Evolutionary conservation across 2,113 vertebrate genomes (phyloP).

Genomic region (Chaetura pelagica): DNA sequence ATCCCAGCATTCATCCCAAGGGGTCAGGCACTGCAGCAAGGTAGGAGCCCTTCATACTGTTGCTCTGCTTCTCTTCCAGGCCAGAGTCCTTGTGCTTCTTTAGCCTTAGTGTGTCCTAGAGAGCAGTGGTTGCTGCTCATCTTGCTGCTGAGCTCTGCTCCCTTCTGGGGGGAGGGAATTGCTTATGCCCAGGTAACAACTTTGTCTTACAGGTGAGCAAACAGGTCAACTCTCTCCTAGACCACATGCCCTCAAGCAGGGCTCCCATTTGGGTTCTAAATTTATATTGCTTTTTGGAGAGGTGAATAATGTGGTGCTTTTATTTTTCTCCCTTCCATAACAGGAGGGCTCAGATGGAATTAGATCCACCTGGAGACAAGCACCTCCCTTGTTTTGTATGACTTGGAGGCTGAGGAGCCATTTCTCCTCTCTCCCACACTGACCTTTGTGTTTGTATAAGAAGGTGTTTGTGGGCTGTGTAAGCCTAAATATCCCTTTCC

Average conservation of each 20-base stretch:
- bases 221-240: not conserved
- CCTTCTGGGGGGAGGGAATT: conserved; percentile 3
- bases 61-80: conserved; percentile 41
- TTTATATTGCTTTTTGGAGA: not conserved
- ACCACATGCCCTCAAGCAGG: not conserved
- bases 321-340: not conserved
- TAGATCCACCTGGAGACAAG: not conserved
- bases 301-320: not conserved
- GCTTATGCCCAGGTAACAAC: conserved; percentile 14
- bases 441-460: conserved; percentile 47
- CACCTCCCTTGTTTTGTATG: not conserved
- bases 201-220: conserved; percentile 16
- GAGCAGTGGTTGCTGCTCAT: conserved; percentile 12
- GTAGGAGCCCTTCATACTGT: conserved; percentile 11
- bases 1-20: conserved; percentile 55
- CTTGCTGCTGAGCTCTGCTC: not conserved
- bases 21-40: conserved; percentile 16
- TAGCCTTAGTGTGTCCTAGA: not conserved
- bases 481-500: not conserved
- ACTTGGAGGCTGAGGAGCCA: conserved; percentile 28
- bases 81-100: not conserved
- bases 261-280: not conserved
- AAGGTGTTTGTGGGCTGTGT: not conserved
- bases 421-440: conserved; percentile 63
- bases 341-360: not conserved